Base-by-base conservation (phyloP, 2,888 invertebrate genomes). In the Endomychus coccineus region DNA sequence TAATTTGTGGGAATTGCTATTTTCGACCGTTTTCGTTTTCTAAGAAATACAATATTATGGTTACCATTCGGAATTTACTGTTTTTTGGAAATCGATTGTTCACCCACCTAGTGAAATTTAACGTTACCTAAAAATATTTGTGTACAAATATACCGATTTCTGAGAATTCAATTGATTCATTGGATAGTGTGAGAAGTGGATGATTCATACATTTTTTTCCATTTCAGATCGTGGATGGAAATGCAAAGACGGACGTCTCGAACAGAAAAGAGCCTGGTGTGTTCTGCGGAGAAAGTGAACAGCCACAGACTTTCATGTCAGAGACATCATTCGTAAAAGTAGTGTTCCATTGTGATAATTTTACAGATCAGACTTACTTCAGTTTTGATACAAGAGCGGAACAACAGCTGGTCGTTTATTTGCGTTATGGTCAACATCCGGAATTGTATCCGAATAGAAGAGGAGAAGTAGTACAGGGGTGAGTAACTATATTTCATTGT, bases 291-390 rank as follows among this genome's bases (percentile, higher is more conserved):
- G 91, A 92, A 65, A 89, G 87, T 31, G 91, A 92, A 58, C 90
- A 91, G 55, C 88, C 90, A 1, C 89, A 91, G 68, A 90, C 89
- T 16, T 91, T 91, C 72, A 91, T 91, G 66, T 91, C 90, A 34
- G 91, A 92, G 69, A 92, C 91, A 35, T 88, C 86, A 63, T 88
- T 89, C 68, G 89, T 92, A 39, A 87, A 88, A 65, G 81, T 92
- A 44, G 76, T 89, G 47, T 91, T 91, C 69, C 88, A 89, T 62
- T 85, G 87, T 23, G 90, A 91, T 66, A 90, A 90, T 70, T 91
- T 89, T 69, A 90, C 91, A 28, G 89, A 90, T 64, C 90, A 91
- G 69, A 86, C 85, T 2, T 87, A 86, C 69, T 83, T 86, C 64
- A 84, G 84, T 54, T 86, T 87, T 61, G 85, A 86, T 59, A 81